Percentiles rank a stretch among this genome's conserved stretches.
Conservation (phyloP, 2,113 vertebrate genomes). For the Sisor rabdophorus region DNA sequence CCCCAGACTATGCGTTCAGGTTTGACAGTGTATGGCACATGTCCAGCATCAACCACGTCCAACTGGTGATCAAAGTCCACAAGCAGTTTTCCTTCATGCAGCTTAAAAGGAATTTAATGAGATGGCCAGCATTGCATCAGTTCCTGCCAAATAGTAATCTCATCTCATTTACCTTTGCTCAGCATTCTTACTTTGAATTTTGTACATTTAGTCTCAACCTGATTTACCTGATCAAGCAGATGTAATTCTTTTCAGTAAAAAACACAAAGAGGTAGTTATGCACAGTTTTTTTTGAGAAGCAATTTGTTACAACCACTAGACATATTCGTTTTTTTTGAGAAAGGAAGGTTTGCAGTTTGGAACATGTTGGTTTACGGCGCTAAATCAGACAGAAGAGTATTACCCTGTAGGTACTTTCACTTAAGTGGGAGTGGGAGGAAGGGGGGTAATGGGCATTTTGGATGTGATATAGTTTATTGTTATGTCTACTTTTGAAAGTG, state of each 20-base stretch:
- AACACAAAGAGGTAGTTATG: slow-evolving; percentile 9
- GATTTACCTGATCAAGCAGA: slow-evolving; percentile 16
- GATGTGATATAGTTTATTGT: slow-evolving; percentile 62
- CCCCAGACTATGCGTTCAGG: slow-evolving; percentile 34
- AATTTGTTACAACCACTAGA: not conserved
- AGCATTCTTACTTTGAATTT: slow-evolving; percentile 20
- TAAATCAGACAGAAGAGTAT: slow-evolving; percentile 21
- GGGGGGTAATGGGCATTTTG: slow-evolving; percentile 48
- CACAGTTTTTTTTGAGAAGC: not conserved
- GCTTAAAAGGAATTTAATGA: slow-evolving; percentile 59
- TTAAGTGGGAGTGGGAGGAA: slow-evolving; percentile 35
- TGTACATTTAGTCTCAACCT: not conserved
- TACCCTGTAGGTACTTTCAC: slow-evolving; percentile 30
- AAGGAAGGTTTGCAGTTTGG: not conserved
- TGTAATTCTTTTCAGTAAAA: slow-evolving; percentile 7
- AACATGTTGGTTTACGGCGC: not conserved
- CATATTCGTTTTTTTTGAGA: not conserved
- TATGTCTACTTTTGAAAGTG: slow-evolving; percentile 70
- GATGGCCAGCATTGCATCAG: slow-evolving; percentile 27
- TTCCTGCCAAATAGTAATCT: slow-evolving; percentile 21
- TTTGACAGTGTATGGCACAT: slow-evolving; percentile 57
- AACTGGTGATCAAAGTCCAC: slow-evolving; percentile 57
- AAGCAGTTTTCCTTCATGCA: slow-evolving; percentile 46
- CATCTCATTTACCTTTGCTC: slow-evolving; percentile 24
- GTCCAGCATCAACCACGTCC: slow-evolving; percentile 35